Evolutionary conservation across 2,797 vertebrate species (phyloP).

Genomic region (Hoplostethus mediterraneus): DNA sequence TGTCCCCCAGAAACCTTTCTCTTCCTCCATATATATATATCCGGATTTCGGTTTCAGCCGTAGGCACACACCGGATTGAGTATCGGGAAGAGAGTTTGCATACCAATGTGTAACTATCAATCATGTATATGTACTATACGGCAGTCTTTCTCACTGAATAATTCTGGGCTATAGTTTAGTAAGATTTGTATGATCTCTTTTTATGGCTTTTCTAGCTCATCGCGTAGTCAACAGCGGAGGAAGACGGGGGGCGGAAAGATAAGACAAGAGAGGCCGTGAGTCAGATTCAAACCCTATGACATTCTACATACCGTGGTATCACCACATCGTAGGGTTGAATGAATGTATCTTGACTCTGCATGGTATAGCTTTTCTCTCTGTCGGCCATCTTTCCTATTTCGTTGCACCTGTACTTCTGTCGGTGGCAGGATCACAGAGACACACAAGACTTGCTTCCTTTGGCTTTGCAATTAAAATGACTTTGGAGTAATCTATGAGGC

Average conservation of each 20-base stretch:
- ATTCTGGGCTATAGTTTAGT: conserved; percentile 23
- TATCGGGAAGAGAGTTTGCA: not conserved
- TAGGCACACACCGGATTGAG: conserved; percentile 18
- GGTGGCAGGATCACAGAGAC: too few species aligned
- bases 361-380: too few species aligned
- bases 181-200: conserved; percentile 4
- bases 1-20: not conserved
- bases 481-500: too few species aligned
- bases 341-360: too few species aligned
- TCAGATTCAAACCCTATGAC: too few species aligned
- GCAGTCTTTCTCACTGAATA: conserved; percentile 38
- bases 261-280: not conserved
- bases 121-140: conserved; percentile 43
- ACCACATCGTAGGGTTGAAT: too few species aligned
- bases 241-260: not conserved
- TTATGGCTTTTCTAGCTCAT: conserved; percentile 3
- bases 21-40: not conserved
- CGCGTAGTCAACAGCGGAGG: conserved; percentile 9
- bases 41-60: conserved; percentile 23
- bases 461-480: too few species aligned
- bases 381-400: too few species aligned
- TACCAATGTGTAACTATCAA: conserved; percentile 11
- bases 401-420: too few species aligned
- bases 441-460: too few species aligned
- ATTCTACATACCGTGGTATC: too few species aligned